Evolutionary conservation across 2,113 vertebrate species (phyloP).

Genomic region (Castor canadensis): DNA sequence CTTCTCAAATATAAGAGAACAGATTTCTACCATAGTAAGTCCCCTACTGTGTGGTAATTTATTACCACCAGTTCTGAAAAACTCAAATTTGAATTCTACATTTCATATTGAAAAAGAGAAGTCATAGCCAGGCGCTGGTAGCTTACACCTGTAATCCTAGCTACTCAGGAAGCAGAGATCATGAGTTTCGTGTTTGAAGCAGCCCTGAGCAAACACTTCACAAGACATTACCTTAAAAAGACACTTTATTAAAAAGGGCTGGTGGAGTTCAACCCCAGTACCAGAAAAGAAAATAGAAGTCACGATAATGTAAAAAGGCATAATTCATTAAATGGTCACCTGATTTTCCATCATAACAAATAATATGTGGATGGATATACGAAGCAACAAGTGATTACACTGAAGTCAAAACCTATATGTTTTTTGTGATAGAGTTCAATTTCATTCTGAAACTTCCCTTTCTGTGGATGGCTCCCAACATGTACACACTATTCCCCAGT

Average conservation of each 20-base stretch:
- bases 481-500: neutral
- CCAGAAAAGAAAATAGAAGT: neutral
- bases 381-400: neutral
- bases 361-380: neutral
- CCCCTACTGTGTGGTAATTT: neutral
- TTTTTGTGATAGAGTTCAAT: neutral
- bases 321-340: neutral
- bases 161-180: too few relatives aligned
- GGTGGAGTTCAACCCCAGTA: too few relatives aligned
- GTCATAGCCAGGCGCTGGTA: too few relatives aligned
- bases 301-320: neutral
- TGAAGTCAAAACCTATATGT: neutral
- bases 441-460: neutral
- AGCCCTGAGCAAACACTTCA: too few relatives aligned
- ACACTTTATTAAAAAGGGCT: too few relatives aligned
- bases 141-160: too few relatives aligned
- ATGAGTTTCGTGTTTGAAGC: too few relatives aligned
- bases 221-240: too few relatives aligned
- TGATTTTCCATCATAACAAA: neutral
- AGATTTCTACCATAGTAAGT: neutral
- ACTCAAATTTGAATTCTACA: neutral
- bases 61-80: neutral
- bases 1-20: neutral
- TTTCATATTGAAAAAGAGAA: too few relatives aligned
- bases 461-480: neutral